phyloP scores from a whole-genome alignment of 2,888 invertebrate species.

The Cynaeus angustus region DNA sequence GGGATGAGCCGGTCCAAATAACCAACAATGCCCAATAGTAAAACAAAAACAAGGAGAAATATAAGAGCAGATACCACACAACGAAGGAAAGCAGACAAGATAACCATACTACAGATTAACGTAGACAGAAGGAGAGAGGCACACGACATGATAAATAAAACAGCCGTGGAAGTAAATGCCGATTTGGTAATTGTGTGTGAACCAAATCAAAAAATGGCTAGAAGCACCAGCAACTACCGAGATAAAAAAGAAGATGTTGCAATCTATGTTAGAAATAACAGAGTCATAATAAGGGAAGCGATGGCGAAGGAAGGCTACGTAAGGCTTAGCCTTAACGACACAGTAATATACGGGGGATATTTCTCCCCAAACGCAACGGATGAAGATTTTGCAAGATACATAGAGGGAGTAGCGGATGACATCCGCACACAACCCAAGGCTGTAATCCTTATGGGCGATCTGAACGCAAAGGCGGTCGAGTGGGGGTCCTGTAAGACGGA shows the following conservation, averaged over 20 bases:
- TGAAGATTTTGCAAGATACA: not conserved
- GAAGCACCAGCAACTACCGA: too few relatives aligned
- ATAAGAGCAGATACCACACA: not conserved
- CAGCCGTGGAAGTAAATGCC: not conserved
- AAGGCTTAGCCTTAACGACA: not conserved
- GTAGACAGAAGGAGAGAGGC: conserved; percentile 2
- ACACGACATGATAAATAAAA: conserved; percentile 6
- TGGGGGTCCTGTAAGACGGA: not conserved
- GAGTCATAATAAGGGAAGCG: not conserved
- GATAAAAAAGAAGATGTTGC: too few relatives aligned
- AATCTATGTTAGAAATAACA: not conserved
- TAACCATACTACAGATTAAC: conserved; percentile 13
- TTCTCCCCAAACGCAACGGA: conserved; percentile 5
- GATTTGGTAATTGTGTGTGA: not conserved
- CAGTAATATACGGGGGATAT: conserved; percentile 23
- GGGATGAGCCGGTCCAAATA: too few relatives aligned
- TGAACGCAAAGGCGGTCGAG: not conserved
- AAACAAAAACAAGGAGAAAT: not conserved
- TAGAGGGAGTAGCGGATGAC: not conserved
- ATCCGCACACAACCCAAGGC: not conserved
- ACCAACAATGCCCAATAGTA: too few relatives aligned
- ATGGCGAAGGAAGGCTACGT: not conserved
- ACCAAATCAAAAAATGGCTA: not conserved
- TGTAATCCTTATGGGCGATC: not conserved
- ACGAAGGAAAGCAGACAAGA: too few relatives aligned